A percentile compares a stretch with the other conserved stretches of the same genome.
phyloP scores from a whole-genome alignment of 2,888 invertebrate genomes.

The Papilio demoleus region DNA sequence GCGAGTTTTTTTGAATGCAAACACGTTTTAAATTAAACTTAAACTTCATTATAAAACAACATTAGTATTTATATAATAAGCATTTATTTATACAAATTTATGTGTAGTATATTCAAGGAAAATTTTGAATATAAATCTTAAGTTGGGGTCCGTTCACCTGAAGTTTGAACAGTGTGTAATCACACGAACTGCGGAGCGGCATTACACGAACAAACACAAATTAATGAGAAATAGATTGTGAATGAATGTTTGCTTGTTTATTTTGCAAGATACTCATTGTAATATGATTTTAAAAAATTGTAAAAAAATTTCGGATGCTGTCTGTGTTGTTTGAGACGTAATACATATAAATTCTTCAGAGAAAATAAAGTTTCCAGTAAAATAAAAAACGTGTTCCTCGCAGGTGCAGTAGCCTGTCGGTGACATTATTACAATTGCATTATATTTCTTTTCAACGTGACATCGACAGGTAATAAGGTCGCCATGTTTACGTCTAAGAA shows the following conservation, averaged over 20 bases:
- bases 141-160: conserved; percentile 14
- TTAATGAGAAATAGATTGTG: conserved; percentile 32
- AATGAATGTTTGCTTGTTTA: conserved; percentile 25
- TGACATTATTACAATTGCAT: conserved; percentile 38
- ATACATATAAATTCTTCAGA: neutral
- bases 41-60: neutral
- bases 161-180: conserved; percentile 26
- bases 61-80: neutral
- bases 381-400: neutral
- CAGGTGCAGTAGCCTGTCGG: conserved; percentile 9
- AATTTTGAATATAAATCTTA: conserved; percentile 7
- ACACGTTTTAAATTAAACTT: neutral
- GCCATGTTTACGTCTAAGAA: neutral
- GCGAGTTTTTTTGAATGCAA: neutral
- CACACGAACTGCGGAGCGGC: conserved; percentile 7
- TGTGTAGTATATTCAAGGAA: neutral
- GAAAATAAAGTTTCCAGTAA: neutral
- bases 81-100: neutral
- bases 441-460: conserved; percentile 36
- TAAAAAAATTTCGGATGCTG: neutral
- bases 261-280: neutral
- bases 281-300: neutral
- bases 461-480: conserved; percentile 37
- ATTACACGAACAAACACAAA: conserved; percentile 31
- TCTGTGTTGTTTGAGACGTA: neutral